Base-by-base conservation (phyloP, 2,888 invertebrate genomes). In the Harpagoxenus sublaevis region DNA sequence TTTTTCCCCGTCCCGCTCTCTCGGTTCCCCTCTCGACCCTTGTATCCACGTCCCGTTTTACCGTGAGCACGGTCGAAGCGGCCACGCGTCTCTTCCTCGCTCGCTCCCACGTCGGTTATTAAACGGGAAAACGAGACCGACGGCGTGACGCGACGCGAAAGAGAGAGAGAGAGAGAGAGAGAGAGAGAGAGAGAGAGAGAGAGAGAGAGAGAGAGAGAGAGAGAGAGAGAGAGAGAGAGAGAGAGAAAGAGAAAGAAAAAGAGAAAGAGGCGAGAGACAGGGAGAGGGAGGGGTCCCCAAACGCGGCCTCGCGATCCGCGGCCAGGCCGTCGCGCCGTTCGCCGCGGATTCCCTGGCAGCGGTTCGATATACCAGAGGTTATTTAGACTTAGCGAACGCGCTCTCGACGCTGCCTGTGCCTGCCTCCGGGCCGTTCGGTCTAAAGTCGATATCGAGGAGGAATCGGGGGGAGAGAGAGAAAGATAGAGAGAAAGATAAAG, bases 311-410 rank as follows among this genome's bases (percentile, higher is more conserved):
- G 77, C 66, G 51, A 88, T 82, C 77, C n/a, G 39, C 82, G 48
- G 60, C 63, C 63, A 53, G 48, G 51, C 86, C 88, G 88, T 6
- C 35, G 35, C 35, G 35, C 83, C 92, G 90, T 91, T 91, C 91
- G 89, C 90, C 92, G 77, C 77, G 77, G 77, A 78, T 78, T 78
- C 77, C n/a, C 77, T 78, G 77, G 77, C 77, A 77, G 77, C 84
- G 81, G 68, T 70, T 63, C 65, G 79, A 78, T 78, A 78, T 78
- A 78, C 77, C 77, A 78, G 77, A 78, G 77, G 77, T 78, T 78
- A 78, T 78, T 78, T 78, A 78, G 77, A 78, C 77, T 79, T 79
- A 68, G 78, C 78, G 68, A 68, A 57, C 55, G 23, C 53, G 68
- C 35, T 57, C 55, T 65, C 55, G 28, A 66, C 42, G 78, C 57